Conservation (phyloP, 2,888 invertebrate species). For the Athetis lepigone region DNA sequence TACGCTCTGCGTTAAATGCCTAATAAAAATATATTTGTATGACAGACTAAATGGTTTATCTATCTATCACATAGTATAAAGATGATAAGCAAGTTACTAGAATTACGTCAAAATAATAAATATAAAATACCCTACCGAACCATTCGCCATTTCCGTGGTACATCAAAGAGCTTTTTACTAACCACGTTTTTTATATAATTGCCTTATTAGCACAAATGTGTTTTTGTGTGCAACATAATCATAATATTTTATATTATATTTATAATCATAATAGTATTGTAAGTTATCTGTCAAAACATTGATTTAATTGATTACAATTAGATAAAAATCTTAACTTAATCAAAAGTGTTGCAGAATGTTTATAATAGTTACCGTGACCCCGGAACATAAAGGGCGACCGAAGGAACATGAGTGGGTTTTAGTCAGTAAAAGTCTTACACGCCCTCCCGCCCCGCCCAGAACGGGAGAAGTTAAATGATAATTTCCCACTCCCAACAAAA, state of each 20-base stretch:
- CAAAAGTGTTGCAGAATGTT: background rate
- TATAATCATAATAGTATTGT: conserved; percentile 5
- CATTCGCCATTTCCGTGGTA: conserved; percentile 1
- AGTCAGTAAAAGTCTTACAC: no score
- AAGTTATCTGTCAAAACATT: conserved; percentile 40
- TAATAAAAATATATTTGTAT: no score
- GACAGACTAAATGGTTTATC: no score
- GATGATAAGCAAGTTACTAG: background rate
- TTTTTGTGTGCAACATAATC: conserved; percentile 44
- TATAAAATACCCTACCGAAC: conserved; percentile 37
- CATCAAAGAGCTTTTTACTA: conserved; percentile 22
- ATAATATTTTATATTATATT: no score
- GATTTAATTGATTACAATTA: conserved; percentile 24
- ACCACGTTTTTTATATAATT: conserved; percentile 25
- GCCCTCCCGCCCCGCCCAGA: no score
- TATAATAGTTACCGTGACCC: no score
- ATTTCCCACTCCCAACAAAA: no score
- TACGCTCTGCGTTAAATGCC: no score
- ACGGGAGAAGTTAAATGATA: no score
- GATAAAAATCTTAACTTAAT: background rate
- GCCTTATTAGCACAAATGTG: conserved; percentile 31
- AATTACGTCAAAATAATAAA: background rate
- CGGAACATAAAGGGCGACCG: no score
- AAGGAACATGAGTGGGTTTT: no score
- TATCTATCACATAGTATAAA: no score